Base-by-base conservation (phyloP, 2,888 invertebrate genomes). In the Lapara coniferarum region DNA sequence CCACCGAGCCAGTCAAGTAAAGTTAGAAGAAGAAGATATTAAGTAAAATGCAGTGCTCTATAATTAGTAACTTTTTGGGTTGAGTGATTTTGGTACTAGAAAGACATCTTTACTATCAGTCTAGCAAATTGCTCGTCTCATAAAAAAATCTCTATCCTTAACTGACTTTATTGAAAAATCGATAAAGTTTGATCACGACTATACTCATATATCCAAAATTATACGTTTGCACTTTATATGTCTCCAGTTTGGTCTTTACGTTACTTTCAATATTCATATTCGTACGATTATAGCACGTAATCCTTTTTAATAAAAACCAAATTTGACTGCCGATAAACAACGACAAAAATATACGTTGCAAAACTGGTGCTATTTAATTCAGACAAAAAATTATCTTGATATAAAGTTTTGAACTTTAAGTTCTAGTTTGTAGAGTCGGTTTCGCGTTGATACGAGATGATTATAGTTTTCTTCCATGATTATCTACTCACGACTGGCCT, bases 401-500 rank as follows among this genome's bases (percentile, higher is more conserved):
- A 10, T 63, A 19, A 19, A 10, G 37, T 53, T 53, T 53, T 53
- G 44, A 10, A 19, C 66, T n/a, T 57, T 66, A 55, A 57, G 77
- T 73, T 69, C 0, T 0, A 1, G 13, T n/a, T 8, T 2, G 10
- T 74, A 75, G 71, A 70, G 81, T 72, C 66, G 70, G 73, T 66
- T 70, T 71, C 75, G 37, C 58, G 25, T 63, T 74, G 72, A 19
- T 55, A 55, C 69, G 52, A n/a, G 44, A 55, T 49, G 55, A 30
- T 67, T 44, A 67, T 71, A 67, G 71, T 77, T 77, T 79, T 81
- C 73, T 73, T 74, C 63, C 69, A 74, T 66, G 72, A 69, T 70
- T 66, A 73, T 71, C 56, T 67, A 56, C 67, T 46, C 67, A 75
- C 74, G 70, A 74, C 51, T 72, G 83, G 75, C 88, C 88, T 89